Base-by-base conservation (phyloP, 1,140 invertebrate genomes). In the Cyclina sinensis region DNA sequence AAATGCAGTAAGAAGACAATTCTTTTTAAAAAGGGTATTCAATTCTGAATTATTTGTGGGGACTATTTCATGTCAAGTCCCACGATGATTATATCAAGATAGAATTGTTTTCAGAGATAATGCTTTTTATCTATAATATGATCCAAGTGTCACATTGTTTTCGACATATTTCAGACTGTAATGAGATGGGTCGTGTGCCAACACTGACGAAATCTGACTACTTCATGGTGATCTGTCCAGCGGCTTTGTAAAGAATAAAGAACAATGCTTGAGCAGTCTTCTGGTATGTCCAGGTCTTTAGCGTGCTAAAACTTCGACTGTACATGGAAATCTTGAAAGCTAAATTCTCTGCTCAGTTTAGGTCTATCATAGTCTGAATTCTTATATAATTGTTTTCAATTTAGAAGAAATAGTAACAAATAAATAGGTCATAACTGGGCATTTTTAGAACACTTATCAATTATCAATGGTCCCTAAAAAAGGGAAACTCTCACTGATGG, bases 111-210 rank as follows among this genome's bases (percentile, higher is more conserved):
- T 54, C 16, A 48, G 39, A 81, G 46, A 84, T 84, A 70, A 73
- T 84, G 68, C 35, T 65, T 84, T 84, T 84, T 84, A 84, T 84
- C 82, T 84, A 84, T 43, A 35, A 84, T 84, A 70, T 73, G 48
- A 84, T 70, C 39, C 48, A n/a, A 21, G 48, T 54, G 48, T 73
- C 62, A 39, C 35, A 84, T 84, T 84, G 82, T 84, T 54, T 73
- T 73, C 82, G 57, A 84, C 82, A 84, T 84, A 84, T 48, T 70
- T 84, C 48, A 70, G 68, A 12, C 74, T 73, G 18, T 73, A 84
- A 84, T 68, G 24, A 73, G 85, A 87, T 87, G 54, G 85, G 85
- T 87, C 48, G 74, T 87, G 85, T 87, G 85, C 85, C 85, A 87
- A 87, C 14, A 65, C 62, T 79, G 54, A 51, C 21, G 59, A 80